Evolutionary conservation across 2,797 vertebrate genomes (phyloP).

Genomic region (Typhlichthys eigenmanni): DNA sequence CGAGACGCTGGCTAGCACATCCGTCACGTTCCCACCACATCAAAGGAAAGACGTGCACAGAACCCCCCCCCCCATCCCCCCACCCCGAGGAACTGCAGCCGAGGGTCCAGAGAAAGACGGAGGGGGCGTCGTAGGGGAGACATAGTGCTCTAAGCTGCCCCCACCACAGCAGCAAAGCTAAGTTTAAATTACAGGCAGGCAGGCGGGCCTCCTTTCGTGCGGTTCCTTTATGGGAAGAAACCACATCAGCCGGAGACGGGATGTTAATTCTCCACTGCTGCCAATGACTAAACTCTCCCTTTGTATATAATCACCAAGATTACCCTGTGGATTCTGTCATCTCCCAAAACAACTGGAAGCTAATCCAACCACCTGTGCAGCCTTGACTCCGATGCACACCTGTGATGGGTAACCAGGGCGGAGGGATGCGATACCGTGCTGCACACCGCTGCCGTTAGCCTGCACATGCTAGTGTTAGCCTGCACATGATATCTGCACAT

Average conservation of each 20-base stretch:
- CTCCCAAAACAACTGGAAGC: constrained; percentile 27
- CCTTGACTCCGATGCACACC: constrained; percentile 5
- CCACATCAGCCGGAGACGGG: constrained; percentile 13
- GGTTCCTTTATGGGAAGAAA: constrained; percentile 1
- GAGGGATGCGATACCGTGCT: no score
- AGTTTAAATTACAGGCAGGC: constrained; percentile 3
- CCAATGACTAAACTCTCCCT: constrained; percentile 5
- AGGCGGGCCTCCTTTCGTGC: constrained; percentile 11
- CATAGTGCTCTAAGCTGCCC: constrained; percentile 20
- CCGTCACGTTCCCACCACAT: constrained; percentile 81
- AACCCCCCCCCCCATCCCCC: constrained; percentile 41
- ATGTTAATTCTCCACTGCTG: constrained; percentile 2
- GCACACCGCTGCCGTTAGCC: constrained; percentile 12
- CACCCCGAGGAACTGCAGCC: constrained; percentile 61
- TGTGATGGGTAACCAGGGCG: constrained; percentile 30
- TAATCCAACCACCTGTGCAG: constrained; percentile 26
- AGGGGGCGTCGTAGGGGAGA: constrained; percentile 1
- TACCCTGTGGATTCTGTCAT: constrained; percentile 16
- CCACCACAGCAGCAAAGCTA: constrained; percentile 25
- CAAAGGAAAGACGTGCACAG: constrained; percentile 71
- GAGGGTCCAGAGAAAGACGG: constrained; percentile 56
- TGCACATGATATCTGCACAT: no score
- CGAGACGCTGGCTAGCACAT: constrained; percentile 76
- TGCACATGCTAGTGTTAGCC: neutral
- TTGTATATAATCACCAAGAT: neutral